Conservation (phyloP, 2,888 invertebrate species). For the Hyppa rectilinea region DNA sequence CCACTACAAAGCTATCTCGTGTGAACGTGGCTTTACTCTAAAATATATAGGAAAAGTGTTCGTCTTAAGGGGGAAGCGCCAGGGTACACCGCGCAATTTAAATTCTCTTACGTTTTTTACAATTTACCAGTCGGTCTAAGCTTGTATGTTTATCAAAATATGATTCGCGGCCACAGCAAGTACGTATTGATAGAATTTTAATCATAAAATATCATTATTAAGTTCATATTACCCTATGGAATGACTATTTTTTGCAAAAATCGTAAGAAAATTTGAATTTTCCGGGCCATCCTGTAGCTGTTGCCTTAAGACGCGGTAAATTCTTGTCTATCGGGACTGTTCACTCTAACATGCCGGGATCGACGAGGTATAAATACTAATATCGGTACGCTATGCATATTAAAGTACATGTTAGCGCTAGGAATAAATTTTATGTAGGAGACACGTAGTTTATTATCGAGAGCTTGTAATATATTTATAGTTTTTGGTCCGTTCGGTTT, state of each 20-base stretch:
- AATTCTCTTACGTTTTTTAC: too few species aligned
- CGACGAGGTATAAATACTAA: constrained; percentile 60
- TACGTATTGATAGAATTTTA: too few species aligned
- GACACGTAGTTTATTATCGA: constrained; percentile 44
- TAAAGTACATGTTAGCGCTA: constrained; percentile 40
- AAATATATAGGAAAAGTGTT: constrained; percentile 56
- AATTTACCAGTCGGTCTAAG: too few species aligned
- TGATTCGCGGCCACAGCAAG: too few species aligned
- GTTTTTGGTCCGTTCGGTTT: constrained; percentile 20
- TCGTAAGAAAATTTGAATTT: too few species aligned
- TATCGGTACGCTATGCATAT: constrained; percentile 54
- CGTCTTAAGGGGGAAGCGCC: too few species aligned
- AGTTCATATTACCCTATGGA: too few species aligned
- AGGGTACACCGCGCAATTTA: too few species aligned
- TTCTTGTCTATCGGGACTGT: constrained; percentile 66
- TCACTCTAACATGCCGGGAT: constrained; percentile 61
- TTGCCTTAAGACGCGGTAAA: constrained; percentile 67
- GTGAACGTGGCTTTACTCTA: constrained; percentile 43
- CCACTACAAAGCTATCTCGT: constrained; percentile 50
- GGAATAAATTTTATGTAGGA: constrained; percentile 41
- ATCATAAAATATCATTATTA: too few species aligned
- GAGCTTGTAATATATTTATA: constrained; percentile 39
- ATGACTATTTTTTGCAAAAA: too few species aligned
- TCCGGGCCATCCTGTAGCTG: too few species aligned
- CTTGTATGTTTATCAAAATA: too few species aligned